phyloP scores from a whole-genome alignment of 2,113 vertebrate species.

The Lamprologus sp. region DNA sequence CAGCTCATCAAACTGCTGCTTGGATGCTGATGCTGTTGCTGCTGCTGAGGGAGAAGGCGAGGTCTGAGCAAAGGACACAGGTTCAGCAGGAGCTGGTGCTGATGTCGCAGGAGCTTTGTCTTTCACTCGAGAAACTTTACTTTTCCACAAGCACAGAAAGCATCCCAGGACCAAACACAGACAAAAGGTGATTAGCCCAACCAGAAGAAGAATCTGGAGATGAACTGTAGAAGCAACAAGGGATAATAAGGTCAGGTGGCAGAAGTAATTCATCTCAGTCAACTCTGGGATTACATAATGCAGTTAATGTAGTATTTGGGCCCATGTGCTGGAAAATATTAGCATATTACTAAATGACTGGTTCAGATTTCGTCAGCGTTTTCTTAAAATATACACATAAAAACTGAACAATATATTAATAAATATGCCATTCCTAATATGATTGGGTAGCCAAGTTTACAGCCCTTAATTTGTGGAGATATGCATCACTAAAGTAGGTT shows the following conservation, averaged over 20 bases:
- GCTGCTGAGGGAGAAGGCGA: background rate
- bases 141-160: slow-evolving; percentile 62
- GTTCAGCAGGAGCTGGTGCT: background rate
- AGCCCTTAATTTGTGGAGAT: background rate
- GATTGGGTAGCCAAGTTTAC: background rate
- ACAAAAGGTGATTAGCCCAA: slow-evolving; percentile 67
- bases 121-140: background rate
- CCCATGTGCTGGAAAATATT: background rate
- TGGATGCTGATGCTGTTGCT: background rate
- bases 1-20: slow-evolving; percentile 37
- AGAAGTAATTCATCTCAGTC: background rate
- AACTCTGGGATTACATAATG: background rate
- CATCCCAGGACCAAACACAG: slow-evolving; percentile 73
- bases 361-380: background rate
- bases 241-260: background rate
- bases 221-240: slow-evolving; percentile 56
- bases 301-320: background rate
- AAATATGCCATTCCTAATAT: background rate
- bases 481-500: background rate
- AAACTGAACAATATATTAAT: background rate
- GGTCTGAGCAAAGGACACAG: background rate
- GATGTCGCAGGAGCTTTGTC: slow-evolving; percentile 28
- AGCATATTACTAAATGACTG: background rate
- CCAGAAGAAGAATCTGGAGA: slow-evolving; percentile 66
- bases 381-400: background rate